Base-by-base conservation (phyloP, 2,113 vertebrate species). In the Panthera leo region DNA sequence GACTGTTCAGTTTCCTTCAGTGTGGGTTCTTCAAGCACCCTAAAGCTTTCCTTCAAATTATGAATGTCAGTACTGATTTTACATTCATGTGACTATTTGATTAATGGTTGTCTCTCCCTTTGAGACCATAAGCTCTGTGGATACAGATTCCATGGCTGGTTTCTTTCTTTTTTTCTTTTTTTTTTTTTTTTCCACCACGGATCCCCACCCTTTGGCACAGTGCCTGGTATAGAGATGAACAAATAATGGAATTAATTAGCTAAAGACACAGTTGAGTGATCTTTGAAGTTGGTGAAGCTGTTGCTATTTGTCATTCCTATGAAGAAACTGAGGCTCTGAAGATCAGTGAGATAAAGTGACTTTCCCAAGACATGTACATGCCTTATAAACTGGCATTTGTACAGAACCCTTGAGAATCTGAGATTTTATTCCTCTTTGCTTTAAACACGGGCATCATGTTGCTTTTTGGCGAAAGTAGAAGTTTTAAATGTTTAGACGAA, bases 81-180 rank as follows among this genome's bases (percentile, higher is more conserved):
- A 14, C 8, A 42, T 58, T 42, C 36, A 15, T 18, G 29, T 31
- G 27, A 15, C 51, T 89, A 7, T n/a, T 36, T 53, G 48, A 51
- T 58, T 31, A 34, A n/a, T 48, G 71, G 53, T 75, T 21, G 3
- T 92, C 42, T 89, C 6, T n/a, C 23, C 78, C 31, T 7, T 34
- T 19, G 25, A 55, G 65, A 80, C 31, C 61, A 34, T 83, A 75
- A 86, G 61, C 16, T 97, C 90, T n/a, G n/a, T 84, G 75, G 76
- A 39, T 18, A 1, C 68, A 68, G 76, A 14, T 83, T 45, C 65
- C 63, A 29, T 36, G 13, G 55, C 27, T 95, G 79, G 3, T 65
- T 73, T 89, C 45, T 71, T 39, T 61, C 21, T 51, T 58, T 58
- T 13, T 51, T 11, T 48, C 39, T 53, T 71, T 39, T 58, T 23